phyloP scores from a whole-genome alignment of 2,797 vertebrate species.

The Tamandua tetradactyla region DNA sequence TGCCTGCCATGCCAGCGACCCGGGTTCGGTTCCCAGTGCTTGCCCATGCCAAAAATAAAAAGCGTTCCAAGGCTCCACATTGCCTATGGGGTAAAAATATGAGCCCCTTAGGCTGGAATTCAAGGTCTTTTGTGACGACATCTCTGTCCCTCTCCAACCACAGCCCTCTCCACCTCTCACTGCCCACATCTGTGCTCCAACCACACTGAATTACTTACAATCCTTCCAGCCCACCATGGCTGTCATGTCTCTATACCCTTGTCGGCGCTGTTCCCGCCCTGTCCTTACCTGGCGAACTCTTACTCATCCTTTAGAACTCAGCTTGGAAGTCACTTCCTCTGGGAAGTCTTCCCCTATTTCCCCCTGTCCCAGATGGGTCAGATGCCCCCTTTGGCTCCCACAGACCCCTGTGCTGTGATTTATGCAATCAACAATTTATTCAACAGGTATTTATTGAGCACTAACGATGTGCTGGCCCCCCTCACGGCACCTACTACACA shows the following conservation, averaged over 20 bases:
- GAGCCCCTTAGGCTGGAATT: not conserved
- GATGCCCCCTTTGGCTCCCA: not conserved
- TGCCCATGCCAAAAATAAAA: too few relatives aligned
- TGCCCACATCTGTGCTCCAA: not conserved
- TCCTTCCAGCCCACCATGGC: not conserved
- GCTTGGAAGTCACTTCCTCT: not conserved
- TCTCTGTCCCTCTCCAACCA: not conserved
- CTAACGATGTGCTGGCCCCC: not conserved
- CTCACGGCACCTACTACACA: accelerated
- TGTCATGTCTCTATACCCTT: not conserved
- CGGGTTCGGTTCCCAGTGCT: too few relatives aligned
- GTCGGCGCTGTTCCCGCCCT: not conserved
- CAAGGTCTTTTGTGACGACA: not conserved
- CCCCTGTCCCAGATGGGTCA: too few relatives aligned
- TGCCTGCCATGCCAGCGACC: too few relatives aligned
- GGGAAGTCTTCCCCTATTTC: not conserved
- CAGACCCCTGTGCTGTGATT: not conserved
- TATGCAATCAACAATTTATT: not conserved
- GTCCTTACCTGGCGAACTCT: not conserved
- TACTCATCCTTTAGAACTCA: not conserved
- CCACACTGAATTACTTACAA: not conserved
- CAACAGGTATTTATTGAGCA: not conserved
- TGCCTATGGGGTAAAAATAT: accelerated
- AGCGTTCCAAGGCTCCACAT: not conserved
- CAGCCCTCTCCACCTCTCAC: not conserved